These are phyloP conservation scores for Theocolax elegans DNA, from an alignment of 1,140 invertebrate genomes.

Conservation along the genomic window DNA sequence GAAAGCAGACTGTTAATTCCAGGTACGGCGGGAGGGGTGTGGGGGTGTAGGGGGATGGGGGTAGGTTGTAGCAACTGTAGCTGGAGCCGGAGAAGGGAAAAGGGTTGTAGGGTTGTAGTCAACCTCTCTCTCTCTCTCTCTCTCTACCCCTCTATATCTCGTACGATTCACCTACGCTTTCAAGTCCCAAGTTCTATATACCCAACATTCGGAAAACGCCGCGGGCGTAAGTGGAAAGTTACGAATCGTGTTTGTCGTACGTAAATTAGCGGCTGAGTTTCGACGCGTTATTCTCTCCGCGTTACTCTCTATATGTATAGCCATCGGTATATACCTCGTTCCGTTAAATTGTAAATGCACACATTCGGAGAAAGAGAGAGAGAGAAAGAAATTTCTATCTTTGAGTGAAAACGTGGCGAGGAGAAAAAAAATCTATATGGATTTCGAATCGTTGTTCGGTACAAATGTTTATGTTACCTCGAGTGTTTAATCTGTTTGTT, in stretches of 20 bases:
- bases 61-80: background rate
- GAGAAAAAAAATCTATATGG: no score
- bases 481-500: no score
- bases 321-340: background rate
- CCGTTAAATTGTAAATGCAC: constrained; percentile 1
- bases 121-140: no score
- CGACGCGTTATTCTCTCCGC: constrained; percentile 35
- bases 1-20: constrained; percentile 30
- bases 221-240: constrained; percentile 43
- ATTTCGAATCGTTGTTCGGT: no score
- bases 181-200: background rate
- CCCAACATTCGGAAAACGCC: constrained; percentile 37
- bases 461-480: no score
- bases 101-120: background rate
- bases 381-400: no score
- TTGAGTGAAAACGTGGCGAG: no score
- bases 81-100: no score
- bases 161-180: background rate
- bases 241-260: constrained; percentile 48
- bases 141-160: no score
- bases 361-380: no score
- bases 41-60: background rate
- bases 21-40: background rate
- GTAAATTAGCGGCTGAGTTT: constrained; percentile 48
- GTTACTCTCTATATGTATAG: no score